Evolutionary conservation across 2,888 invertebrate genomes (phyloP), one percentile per base, ranked within the genome.

Genomic region (Deilephila elpenor): DNA sequence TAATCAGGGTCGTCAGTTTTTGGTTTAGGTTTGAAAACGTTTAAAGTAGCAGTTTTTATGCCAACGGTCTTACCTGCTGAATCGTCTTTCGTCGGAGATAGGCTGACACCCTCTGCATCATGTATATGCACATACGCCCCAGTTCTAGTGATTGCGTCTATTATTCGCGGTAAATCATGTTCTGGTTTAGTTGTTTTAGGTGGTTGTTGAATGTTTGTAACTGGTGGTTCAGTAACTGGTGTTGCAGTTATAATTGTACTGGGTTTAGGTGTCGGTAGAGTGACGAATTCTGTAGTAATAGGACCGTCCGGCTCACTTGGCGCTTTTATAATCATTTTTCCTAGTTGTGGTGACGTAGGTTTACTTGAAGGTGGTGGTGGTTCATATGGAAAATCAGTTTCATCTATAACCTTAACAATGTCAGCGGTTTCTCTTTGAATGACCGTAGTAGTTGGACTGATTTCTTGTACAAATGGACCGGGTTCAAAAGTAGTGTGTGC

Each of bases 401-500:
- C 94, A 83, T 94, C 93, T 70, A 84, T 80, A 59, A 93, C 83
- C 85, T 90, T 90, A 5, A 94, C 90, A 62, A 93, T 79, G 77
- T 93, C 91, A 20, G 93, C 91, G 20, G 87, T 91, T 87, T 93
- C 93, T 70, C 92, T 86, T 82, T 92, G 90, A 73, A 94, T 90
- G 17, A 91, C 80, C 51, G 91, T 83, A 59, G 88, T 90, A 2
- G 93, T 93, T n/a, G 93, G 92, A 71, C 88, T 84, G 72, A 94
- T 89, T 83, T 96, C 96, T 91, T 97, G 97, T 34, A 98, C 97
- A 88, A 97, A 97, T 62, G 97, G 98, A 79, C 98, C 98, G 74
- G 98, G 98, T 93, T 97, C 97, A 85, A 98, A 98, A 53, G 98
- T 98, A 59, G 97, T 97, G 85, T 98, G 97, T 20, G 97, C 96